Base-by-base conservation (phyloP, 2,888 invertebrate genomes). In the Scelioninae gen. 1 region DNA sequence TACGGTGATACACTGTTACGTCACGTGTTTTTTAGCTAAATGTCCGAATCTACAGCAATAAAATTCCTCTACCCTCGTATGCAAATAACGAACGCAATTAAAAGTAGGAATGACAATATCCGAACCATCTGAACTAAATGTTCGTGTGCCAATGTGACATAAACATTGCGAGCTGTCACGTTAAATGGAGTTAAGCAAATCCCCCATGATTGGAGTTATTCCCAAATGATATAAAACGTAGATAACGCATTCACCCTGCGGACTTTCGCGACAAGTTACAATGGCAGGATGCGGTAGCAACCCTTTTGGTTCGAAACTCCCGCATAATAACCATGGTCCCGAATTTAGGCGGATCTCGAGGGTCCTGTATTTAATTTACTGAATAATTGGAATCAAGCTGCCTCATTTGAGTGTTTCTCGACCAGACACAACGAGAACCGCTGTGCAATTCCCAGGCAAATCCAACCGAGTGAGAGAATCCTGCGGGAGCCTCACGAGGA, bases 361-460 rank as follows among this genome's bases (percentile, higher is more conserved):
- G 77, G 86, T 87, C 86, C 87, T 88, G 92, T 90, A 91, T 92
- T 92, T 92, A 92, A 92, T 92, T 92, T 91, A 92, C 91, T 90
- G 92, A 92, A 92, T 92, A 92, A 92, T 92, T 92, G 91, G 90
- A 91, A 92, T 90, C 90, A 92, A 92, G 91, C 91, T 87, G 90
- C 86, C 91, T 92, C 92, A 91, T 92, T 92, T 91, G 91, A 88
- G 90, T 71, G 62, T 87, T 86, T 86, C 82, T 77, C n/a, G n/a
- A 75, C 65, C 84, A 56, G 76, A 62, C 62, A 85, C 82, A 77
- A 65, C 78, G 84, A 82, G 85, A 85, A 83, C 87, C 84, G 83
- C 87, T 87, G 85, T 69, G 85, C 89, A 88, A 89, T 90, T 88
- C 87, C 85, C 85, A 87, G 65, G 60, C 79, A 72, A 72, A 56